These are phyloP conservation scores for Cheiracanthium punctorium DNA, from an alignment of 2,888 invertebrate genomes.

Conservation along the genomic window DNA sequence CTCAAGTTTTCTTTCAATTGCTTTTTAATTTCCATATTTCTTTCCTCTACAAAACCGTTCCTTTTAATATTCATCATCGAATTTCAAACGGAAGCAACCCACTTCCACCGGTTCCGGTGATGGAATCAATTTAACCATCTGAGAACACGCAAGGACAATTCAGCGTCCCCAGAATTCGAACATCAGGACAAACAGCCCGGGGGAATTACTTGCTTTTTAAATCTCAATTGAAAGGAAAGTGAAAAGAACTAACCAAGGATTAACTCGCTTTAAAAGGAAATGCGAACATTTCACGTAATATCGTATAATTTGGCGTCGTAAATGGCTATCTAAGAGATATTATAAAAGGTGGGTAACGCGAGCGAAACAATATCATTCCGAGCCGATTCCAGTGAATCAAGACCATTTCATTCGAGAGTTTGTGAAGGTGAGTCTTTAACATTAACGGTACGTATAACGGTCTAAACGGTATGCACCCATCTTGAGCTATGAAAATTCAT, in stretches of 20 bases:
- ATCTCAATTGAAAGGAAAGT: background rate
- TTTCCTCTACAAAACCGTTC: no score
- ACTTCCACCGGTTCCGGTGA: background rate
- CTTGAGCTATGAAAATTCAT: no score
- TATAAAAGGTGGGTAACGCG: background rate
- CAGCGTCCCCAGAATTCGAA: no score
- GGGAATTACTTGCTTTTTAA: background rate
- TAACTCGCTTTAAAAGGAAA: background rate
- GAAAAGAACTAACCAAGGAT: background rate
- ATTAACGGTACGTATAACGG: no score
- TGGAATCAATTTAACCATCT: background rate
- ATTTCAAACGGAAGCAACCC: background rate
- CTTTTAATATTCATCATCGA: no score
- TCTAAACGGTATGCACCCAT: no score
- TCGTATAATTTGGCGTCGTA: background rate
- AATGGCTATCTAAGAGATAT: background rate
- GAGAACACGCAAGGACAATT: background rate
- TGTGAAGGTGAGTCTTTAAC: no score
- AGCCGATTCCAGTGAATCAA: no score
- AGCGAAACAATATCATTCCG: no score
- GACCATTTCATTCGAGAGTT: no score
- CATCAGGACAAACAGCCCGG: background rate
- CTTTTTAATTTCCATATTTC: no score
- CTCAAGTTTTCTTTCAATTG: no score
- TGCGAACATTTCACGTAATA: background rate